Conservation (phyloP, 64 coral and sea anemone genomes). For the Actinia tenebrosa region DNA sequence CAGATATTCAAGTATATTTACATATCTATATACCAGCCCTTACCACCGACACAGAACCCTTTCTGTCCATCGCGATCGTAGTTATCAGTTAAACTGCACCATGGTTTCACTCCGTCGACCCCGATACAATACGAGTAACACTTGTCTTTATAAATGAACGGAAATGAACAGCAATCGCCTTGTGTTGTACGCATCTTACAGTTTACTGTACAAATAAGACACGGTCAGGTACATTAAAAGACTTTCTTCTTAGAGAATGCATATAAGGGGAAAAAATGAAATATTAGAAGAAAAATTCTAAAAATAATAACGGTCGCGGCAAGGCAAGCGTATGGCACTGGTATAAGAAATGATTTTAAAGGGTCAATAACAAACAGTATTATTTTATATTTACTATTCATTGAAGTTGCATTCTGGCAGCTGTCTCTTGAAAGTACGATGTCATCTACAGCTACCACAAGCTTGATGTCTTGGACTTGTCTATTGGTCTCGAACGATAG, state of each 20-base stretch:
- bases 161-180: conserved; percentile 11
- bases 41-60: background rate
- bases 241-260: background rate
- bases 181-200: background rate
- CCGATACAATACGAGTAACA: background rate
- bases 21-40: too few species aligned
- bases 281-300: too few species aligned
- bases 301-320: too few species aligned
- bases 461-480: background rate
- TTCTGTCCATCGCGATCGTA: background rate
- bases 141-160: background rate
- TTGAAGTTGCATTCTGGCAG: background rate
- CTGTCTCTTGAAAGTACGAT: background rate
- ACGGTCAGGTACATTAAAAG: background rate
- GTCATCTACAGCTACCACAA: background rate
- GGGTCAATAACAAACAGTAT: background rate
- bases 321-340: too few species aligned
- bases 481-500: background rate
- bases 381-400: background rate
- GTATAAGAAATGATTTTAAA: too few species aligned
- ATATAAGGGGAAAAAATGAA: background rate
- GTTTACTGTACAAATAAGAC: background rate
- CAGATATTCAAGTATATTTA: too few species aligned
- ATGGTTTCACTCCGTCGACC: background rate
- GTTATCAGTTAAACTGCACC: conserved; percentile 13